Evolutionary conservation across 2,113 vertebrate genomes (phyloP).

Genomic region (Catharus fuscescens): DNA sequence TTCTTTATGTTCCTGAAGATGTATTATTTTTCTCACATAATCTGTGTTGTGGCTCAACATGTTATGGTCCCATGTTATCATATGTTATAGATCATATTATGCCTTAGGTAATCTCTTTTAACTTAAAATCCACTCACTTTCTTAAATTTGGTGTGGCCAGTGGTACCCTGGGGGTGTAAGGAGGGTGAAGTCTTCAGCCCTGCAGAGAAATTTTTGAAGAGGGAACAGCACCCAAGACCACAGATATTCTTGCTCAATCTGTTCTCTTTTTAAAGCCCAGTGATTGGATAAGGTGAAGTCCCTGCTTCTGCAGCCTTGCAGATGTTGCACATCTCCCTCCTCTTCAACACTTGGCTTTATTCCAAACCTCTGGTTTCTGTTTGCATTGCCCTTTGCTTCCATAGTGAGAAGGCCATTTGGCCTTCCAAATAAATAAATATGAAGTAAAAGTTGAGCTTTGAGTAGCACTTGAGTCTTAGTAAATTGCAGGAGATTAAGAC

Average conservation of each 20-base stretch:
- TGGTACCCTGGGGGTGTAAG: not conserved
- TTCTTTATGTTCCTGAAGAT: not conserved
- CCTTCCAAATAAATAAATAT: not conserved
- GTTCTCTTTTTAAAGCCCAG: not conserved
- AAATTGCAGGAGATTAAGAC: not conserved
- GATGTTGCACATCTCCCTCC: not conserved
- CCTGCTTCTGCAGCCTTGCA: not conserved
- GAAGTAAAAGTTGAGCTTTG: not conserved
- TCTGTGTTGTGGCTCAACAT: not conserved
- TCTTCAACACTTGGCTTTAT: not conserved
- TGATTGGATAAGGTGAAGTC: not conserved
- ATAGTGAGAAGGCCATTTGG: accelerated
- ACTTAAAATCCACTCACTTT: not conserved
- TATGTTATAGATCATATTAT: not conserved
- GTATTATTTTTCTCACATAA: not conserved
- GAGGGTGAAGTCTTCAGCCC: not conserved
- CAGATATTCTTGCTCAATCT: not conserved
- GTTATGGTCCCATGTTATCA: not conserved
- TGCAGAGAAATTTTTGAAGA: not conserved
- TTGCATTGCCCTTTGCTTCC: not conserved
- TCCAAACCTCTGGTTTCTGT: not conserved
- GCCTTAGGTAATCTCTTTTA: not conserved
- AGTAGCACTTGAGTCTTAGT: not conserved
- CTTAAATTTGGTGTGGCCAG: not conserved
- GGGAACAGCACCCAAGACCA: not conserved